Percentiles rank a stretch among this genome's conserved stretches.
Evolutionary conservation across 2,797 vertebrate genomes (phyloP).

Genomic region (Decapterus maruadsi): DNA sequence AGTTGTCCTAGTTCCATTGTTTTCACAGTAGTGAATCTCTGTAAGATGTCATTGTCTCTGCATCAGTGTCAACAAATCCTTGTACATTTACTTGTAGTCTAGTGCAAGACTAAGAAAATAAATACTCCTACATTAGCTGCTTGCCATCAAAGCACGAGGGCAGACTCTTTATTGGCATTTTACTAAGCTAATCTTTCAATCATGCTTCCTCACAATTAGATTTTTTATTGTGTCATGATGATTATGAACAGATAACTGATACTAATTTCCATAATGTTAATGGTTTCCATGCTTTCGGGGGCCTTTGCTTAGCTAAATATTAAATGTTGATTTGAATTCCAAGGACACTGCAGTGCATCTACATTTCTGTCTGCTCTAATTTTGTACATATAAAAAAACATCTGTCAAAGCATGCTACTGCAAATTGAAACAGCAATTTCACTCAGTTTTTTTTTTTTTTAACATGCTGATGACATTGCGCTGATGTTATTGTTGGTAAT

Average conservation of each 20-base stretch:
- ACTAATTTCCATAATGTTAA: conserved; percentile 66
- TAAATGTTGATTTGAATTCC: conserved; percentile 58
- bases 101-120: conserved; percentile 29
- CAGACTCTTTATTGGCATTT: conserved; percentile 50
- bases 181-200: conserved; percentile 58
- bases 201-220: conserved; percentile 48
- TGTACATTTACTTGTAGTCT: conserved; percentile 41
- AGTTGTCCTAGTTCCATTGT: conserved; percentile 38
- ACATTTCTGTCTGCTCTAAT: conserved; percentile 54
- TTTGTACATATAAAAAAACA: conserved; percentile 70
- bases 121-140: conserved; percentile 34
- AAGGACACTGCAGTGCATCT: conserved; percentile 63
- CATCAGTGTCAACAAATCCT: conserved; percentile 60
- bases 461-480: conserved; percentile 70
- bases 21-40: conserved; percentile 48
- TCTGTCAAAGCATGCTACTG: conserved; percentile 63
- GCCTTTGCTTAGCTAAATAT: conserved; percentile 41
- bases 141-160: conserved; percentile 38
- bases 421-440: conserved; percentile 72
- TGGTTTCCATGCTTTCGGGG: conserved; percentile 50
- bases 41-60: conserved; percentile 52
- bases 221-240: conserved; percentile 68
- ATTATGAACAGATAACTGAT: conserved; percentile 68
- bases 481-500: conserved; percentile 76
- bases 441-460: conserved; percentile 56